Percentiles rank a stretch among this genome's conserved stretches.
Evolutionary conservation across 2,888 invertebrate species (phyloP).

Genomic region (Syrphus vitripennis): DNA sequence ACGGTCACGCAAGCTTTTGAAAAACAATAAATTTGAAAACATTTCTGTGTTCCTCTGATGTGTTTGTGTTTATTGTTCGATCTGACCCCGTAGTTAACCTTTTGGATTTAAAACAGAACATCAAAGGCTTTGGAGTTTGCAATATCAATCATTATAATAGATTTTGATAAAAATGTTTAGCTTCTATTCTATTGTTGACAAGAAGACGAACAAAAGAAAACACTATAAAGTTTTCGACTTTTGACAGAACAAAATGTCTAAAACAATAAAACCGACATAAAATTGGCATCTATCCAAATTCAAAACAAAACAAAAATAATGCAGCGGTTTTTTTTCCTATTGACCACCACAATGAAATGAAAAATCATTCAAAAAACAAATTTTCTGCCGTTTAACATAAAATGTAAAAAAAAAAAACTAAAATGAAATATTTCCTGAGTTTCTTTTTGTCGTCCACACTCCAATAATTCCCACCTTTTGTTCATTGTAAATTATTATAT

Average conservation of each 20-base stretch:
- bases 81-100: slow-evolving; percentile 4
- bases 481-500: slow-evolving; percentile 7
- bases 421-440: slow-evolving; percentile 7
- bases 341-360: slow-evolving; percentile 12
- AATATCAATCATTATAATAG: background rate
- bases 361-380: slow-evolving; percentile 13
- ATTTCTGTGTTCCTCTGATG: too few species aligned
- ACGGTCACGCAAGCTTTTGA: background rate
- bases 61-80: background rate
- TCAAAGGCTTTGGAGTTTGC: background rate
- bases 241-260: slow-evolving; percentile 1
- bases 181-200: background rate
- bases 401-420: background rate
- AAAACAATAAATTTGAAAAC: background rate
- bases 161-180: background rate
- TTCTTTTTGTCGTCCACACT: background rate
- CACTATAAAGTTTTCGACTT: background rate
- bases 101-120: background rate
- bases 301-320: background rate
- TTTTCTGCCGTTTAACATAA: background rate
- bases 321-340: background rate
- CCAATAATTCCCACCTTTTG: background rate
- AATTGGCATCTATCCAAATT: slow-evolving; percentile 28
- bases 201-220: background rate
- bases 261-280: slow-evolving; percentile 10